Evolutionary conservation across 2,797 vertebrate species (phyloP).

Genomic region (Emydoidea blandingii): DNA sequence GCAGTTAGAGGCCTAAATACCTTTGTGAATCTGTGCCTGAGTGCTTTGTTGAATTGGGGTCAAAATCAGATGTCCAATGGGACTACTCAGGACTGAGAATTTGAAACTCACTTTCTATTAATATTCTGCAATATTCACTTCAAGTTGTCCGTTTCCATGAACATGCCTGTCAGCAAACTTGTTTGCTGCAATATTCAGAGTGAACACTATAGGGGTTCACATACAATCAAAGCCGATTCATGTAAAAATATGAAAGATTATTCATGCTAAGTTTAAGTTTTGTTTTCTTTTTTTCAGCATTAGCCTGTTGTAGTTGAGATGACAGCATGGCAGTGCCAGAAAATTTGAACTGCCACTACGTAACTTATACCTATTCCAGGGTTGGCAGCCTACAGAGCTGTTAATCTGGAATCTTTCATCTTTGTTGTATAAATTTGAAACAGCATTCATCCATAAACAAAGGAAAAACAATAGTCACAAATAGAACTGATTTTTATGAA

Average conservation of each 20-base stretch:
- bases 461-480: conserved; percentile 20
- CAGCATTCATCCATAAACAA: background rate
- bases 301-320: background rate
- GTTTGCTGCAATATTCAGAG: background rate
- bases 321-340: background rate
- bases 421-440: conserved; percentile 26
- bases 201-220: background rate
- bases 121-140: background rate
- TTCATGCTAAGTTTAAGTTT: background rate
- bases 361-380: background rate
- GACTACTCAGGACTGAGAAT: background rate
- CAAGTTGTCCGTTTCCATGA: background rate
- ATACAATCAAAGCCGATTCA: background rate
- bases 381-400: background rate
- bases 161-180: background rate
- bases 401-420: conserved; percentile 13
- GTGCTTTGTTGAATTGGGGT: background rate
- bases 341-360: background rate
- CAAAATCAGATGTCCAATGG: background rate
- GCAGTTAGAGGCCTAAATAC: background rate
- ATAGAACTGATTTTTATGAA: conserved; percentile 44
- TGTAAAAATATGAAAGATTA: background rate
- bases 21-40: background rate
- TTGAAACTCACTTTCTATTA: background rate
- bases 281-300: background rate